Percentiles rank a stretch among this genome's conserved stretches.
These are phyloP conservation scores for Spilogale gracilis DNA, from an alignment of 2,113 vertebrate genomes.

Conservation along the genomic window DNA sequence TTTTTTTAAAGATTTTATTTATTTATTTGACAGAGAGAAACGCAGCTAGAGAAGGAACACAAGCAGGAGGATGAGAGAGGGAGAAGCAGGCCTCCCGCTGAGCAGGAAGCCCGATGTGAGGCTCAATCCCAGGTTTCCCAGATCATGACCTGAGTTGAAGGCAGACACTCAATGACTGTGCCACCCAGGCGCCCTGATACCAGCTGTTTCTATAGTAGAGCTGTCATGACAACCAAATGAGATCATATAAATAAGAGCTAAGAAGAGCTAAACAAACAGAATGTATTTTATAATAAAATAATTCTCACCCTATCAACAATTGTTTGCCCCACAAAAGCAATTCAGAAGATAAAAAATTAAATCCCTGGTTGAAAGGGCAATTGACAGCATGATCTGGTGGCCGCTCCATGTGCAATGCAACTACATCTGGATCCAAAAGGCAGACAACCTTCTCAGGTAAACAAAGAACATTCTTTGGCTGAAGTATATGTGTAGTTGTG, in stretches of 20 bases:
- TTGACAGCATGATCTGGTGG: not conserved
- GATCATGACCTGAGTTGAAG: no score
- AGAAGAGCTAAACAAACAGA: not conserved
- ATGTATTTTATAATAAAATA: not conserved
- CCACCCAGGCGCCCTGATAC: no score
- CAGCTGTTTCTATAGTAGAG: not conserved
- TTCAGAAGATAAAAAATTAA: slow-evolving; percentile 37
- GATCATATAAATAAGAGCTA: not conserved
- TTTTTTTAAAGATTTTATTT: no score
- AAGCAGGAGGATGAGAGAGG: no score
- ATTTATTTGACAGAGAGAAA: no score
- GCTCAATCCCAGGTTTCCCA: no score
- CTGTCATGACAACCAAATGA: not conserved
- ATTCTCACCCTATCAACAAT: not conserved
- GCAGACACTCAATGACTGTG: no score
- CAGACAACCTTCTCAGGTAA: not conserved
- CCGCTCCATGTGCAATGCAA: not conserved
- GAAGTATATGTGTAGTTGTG: not conserved
- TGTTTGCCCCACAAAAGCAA: not conserved
- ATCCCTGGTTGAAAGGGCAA: not conserved
- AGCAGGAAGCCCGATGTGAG: no score
- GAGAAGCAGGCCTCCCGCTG: no score
- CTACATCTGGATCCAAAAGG: not conserved
- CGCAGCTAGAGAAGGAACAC: no score
- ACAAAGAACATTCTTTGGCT: not conserved